phyloP scores from a whole-genome alignment of 2,888 invertebrate genomes.

The Tricholauxania praeusta region DNA sequence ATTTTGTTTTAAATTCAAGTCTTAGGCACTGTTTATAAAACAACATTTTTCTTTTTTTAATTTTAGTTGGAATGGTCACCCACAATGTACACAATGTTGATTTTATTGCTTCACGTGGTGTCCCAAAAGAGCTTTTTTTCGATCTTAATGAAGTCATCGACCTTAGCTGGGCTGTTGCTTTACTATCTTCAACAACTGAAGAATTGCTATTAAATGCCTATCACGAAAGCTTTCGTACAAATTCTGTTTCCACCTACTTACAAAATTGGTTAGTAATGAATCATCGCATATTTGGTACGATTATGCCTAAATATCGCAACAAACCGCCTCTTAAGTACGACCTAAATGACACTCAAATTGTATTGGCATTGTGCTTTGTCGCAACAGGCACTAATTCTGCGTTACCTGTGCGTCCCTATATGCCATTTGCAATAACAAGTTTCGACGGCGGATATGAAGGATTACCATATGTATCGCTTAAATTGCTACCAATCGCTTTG shows the following conservation, averaged over 20 bases:
- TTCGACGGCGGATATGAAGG: slow-evolving; percentile 50
- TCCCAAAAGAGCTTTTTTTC: slow-evolving; percentile 47
- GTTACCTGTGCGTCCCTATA: slow-evolving; percentile 45
- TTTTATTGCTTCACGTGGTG: slow-evolving; percentile 51
- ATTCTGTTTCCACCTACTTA: slow-evolving; percentile 48
- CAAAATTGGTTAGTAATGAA: slow-evolving; percentile 45
- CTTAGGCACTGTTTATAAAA: neutral
- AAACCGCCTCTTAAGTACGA: slow-evolving; percentile 53
- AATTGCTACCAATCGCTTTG: slow-evolving; percentile 52
- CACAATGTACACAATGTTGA: slow-evolving; percentile 42
- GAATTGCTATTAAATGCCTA: slow-evolving; percentile 49
- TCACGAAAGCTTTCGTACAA: slow-evolving; percentile 50
- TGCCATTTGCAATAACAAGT: slow-evolving; percentile 41
- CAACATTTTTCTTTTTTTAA: slow-evolving; percentile 1
- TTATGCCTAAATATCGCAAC: slow-evolving; percentile 56
- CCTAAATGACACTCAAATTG: slow-evolving; percentile 56
- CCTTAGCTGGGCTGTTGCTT: slow-evolving; percentile 49
- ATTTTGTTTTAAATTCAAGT: too few species aligned
- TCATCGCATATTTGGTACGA: slow-evolving; percentile 54
- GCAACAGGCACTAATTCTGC: slow-evolving; percentile 49
- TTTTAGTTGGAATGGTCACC: slow-evolving; percentile 54
- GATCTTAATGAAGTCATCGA: slow-evolving; percentile 55
- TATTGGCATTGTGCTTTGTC: slow-evolving; percentile 53
- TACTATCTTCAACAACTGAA: slow-evolving; percentile 45
- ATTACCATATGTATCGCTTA: slow-evolving; percentile 49